Percentiles rank a stretch among this genome's conserved stretches.
Conservation (phyloP, 2,113 vertebrate genomes). For the Syngnathus scovelli region DNA sequence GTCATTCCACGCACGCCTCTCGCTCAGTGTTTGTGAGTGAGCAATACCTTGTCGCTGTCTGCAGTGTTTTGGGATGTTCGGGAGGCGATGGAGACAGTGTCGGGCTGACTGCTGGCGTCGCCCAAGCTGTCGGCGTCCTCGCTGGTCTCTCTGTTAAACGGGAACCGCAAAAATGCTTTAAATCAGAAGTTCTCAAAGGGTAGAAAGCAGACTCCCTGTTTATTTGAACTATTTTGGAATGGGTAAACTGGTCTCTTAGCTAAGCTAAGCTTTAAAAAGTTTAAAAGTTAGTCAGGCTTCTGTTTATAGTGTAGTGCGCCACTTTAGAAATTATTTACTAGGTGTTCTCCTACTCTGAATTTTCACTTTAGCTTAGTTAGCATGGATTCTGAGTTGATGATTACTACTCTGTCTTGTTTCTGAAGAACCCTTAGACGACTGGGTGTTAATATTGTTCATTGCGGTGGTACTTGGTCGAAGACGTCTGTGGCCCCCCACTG, state of each 20-base stretch:
- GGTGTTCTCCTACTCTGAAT: too few species aligned
- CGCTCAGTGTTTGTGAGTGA: constrained; percentile 7
- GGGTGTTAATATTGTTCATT: too few species aligned
- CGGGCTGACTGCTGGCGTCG: constrained; percentile 95
- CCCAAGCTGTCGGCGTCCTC: constrained; percentile 95
- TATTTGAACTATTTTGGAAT: too few species aligned
- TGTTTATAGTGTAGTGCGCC: too few species aligned
- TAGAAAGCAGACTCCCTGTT: background rate
- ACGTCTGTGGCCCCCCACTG: too few species aligned
- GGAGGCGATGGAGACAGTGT: constrained; percentile 97
- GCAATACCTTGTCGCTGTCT: constrained; percentile 92
- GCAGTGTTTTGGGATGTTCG: constrained; percentile 96
- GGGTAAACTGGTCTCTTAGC: background rate
- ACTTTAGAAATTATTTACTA: too few species aligned
- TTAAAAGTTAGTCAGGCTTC: background rate
- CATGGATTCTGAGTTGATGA: too few species aligned
- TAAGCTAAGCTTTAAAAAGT: background rate
- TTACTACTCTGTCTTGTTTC: background rate
- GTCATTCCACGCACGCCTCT: constrained; percentile 55
- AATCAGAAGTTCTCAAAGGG: background rate
- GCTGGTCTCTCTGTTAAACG: constrained; percentile 79
- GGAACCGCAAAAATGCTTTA: background rate
- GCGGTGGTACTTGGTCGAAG: too few species aligned
- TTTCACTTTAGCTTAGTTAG: too few species aligned
- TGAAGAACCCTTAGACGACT: background rate